These are phyloP conservation scores for Thomomys bottae DNA, from an alignment of 2,113 vertebrate species.

Conservation along the genomic window DNA sequence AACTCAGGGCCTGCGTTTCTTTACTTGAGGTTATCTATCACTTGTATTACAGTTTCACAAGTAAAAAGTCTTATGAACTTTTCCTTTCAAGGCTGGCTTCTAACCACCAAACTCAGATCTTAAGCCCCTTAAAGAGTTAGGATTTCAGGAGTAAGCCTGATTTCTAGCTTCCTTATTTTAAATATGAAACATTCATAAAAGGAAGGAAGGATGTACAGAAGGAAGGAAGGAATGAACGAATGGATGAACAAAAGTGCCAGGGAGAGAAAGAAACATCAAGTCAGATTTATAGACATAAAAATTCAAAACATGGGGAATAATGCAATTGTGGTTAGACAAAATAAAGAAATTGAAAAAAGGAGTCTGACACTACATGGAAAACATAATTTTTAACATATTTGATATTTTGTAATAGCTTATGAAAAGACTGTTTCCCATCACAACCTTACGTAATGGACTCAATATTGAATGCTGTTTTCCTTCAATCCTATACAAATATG, in stretches of 20 bases:
- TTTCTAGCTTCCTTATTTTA: neutral
- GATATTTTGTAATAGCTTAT: neutral
- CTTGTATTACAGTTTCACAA: too few species aligned
- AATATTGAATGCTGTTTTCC: neutral
- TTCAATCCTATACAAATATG: neutral
- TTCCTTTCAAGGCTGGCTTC: too few species aligned
- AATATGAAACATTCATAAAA: neutral
- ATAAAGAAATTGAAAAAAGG: neutral
- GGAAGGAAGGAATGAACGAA: too few species aligned
- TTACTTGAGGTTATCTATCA: too few species aligned
- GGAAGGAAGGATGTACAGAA: neutral
- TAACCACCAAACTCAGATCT: too few species aligned
- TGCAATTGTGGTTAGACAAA: neutral
- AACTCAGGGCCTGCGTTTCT: too few species aligned
- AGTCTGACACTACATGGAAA: neutral
- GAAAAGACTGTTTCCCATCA: neutral
- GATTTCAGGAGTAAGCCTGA: too few species aligned
- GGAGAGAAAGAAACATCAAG: neutral
- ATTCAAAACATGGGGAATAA: neutral
- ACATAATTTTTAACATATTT: neutral
- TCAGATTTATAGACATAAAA: neutral
- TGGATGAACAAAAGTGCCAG: too few species aligned
- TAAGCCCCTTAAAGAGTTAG: too few species aligned
- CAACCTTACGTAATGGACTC: neutral
- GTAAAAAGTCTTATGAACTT: too few species aligned